These are phyloP conservation scores for Zaprionus camerounensis DNA, from an alignment of 1,140 invertebrate genomes.

Conservation along the genomic window DNA sequence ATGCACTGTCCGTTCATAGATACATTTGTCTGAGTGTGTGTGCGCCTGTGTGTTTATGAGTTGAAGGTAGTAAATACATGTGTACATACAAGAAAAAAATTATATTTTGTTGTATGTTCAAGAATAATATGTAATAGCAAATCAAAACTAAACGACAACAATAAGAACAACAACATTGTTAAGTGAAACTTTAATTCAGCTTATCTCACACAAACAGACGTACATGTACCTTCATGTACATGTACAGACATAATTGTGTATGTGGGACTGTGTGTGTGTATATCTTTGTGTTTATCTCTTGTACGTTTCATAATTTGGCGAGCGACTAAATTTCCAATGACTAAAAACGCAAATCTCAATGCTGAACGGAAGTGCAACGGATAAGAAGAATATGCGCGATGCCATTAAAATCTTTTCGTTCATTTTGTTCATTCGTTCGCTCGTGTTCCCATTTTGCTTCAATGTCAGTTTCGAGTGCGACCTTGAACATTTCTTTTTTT, in stretches of 20 bases:
- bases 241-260: background rate
- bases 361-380: slow-evolving; percentile 48
- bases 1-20: slow-evolving; percentile 42
- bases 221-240: slow-evolving; percentile 1
- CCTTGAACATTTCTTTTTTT: slow-evolving; percentile 56
- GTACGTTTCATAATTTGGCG: slow-evolving; percentile 47
- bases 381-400: slow-evolving; percentile 34
- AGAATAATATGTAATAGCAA: slow-evolving; percentile 45
- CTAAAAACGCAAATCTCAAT: slow-evolving; percentile 43
- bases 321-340: slow-evolving; percentile 41
- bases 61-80: slow-evolving; percentile 66
- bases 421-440: background rate
- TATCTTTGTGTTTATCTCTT: slow-evolving; percentile 38
- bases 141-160: slow-evolving; percentile 33
- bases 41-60: slow-evolving; percentile 41
- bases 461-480: slow-evolving; percentile 49
- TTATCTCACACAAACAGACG: slow-evolving; percentile 29
- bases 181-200: slow-evolving; percentile 40
- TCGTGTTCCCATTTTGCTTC: slow-evolving; percentile 44
- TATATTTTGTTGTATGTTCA: slow-evolving; percentile 39
- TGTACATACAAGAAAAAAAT: slow-evolving; percentile 56
- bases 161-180: slow-evolving; percentile 35
- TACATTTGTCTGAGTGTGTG: slow-evolving; percentile 37
- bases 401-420: slow-evolving; percentile 14
- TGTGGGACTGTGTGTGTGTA: slow-evolving; percentile 11